Evolutionary conservation across 1,140 invertebrate species (phyloP).

Genomic region (Nymphalis io): DNA sequence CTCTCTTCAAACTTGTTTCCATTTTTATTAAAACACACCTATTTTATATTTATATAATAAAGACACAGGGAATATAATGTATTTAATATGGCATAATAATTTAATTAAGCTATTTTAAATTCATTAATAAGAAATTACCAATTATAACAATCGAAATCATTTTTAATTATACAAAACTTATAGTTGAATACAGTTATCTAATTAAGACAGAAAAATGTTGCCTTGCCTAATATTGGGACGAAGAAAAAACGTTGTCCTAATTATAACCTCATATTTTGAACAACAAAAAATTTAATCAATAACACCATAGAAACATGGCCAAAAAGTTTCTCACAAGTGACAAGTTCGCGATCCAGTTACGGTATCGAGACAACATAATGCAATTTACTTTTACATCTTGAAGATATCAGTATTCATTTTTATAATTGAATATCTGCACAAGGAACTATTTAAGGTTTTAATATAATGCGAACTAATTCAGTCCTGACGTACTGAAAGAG

Average conservation of each 20-base stretch:
- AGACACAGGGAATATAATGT: background rate
- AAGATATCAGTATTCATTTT: background rate
- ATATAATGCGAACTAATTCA: slow-evolving; percentile 16
- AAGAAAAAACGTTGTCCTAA: background rate
- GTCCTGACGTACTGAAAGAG: slow-evolving; percentile 11
- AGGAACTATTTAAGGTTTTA: slow-evolving; percentile 7
- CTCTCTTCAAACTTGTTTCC: slow-evolving; percentile 39
- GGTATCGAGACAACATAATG: no score
- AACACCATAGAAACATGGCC: slow-evolving; percentile 31
- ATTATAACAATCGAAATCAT: no score
- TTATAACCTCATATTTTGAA: background rate
- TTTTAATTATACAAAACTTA: no score
- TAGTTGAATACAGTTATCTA: no score
- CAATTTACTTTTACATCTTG: no score
- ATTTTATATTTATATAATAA: slow-evolving; percentile 22
- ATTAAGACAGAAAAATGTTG: no score
- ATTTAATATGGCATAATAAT: background rate
- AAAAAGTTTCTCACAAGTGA: background rate
- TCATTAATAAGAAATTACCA: no score
- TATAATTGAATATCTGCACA: background rate
- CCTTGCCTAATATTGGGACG: background rate
- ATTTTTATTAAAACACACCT: slow-evolving; percentile 36
- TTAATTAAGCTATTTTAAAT: no score
- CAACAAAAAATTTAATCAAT: slow-evolving; percentile 40
- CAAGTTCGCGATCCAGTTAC: no score